phyloP scores from a whole-genome alignment of 2,888 invertebrate genomes.

The Creontiades dilutus region DNA sequence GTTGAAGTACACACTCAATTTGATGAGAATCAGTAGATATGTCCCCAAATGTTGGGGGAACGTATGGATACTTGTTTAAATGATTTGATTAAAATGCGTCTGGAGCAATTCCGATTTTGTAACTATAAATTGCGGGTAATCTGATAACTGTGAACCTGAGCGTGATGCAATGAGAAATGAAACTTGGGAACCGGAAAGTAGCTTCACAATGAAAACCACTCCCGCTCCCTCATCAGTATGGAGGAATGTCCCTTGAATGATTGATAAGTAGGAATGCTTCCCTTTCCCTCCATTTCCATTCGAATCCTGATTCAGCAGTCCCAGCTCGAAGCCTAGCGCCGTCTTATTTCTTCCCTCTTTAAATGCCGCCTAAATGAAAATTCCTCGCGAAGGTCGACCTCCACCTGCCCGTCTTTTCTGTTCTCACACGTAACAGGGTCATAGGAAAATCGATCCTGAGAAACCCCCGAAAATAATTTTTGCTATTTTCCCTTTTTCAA shows the following conservation, averaged over 20 bases:
- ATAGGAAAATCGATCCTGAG: slow-evolving; percentile 34
- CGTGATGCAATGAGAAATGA: not conserved
- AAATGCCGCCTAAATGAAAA: slow-evolving; percentile 63
- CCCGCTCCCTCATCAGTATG: not conserved
- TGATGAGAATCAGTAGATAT: no score
- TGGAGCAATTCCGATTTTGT: no score
- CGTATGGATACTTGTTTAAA: no score
- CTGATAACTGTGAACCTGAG: no score
- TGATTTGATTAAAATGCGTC: no score
- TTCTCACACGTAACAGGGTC: slow-evolving; percentile 32
- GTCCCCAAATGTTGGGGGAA: no score
- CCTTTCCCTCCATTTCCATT: slow-evolving; percentile 40
- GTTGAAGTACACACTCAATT: no score
- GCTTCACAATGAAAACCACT: not conserved
- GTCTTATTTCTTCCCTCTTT: slow-evolving; percentile 43
- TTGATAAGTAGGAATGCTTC: slow-evolving; percentile 58
- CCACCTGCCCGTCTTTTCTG: not conserved
- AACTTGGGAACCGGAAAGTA: not conserved
- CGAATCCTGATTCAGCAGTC: slow-evolving; percentile 55
- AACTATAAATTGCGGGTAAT: no score
- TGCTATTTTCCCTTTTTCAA: not conserved
- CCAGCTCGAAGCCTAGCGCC: not conserved
- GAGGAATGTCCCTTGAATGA: slow-evolving; percentile 46
- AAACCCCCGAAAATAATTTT: not conserved
- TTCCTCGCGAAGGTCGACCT: slow-evolving; percentile 44